These are phyloP conservation scores for Benitochromis conjunctus DNA, from an alignment of 2,113 vertebrate species.

Conservation along the genomic window DNA sequence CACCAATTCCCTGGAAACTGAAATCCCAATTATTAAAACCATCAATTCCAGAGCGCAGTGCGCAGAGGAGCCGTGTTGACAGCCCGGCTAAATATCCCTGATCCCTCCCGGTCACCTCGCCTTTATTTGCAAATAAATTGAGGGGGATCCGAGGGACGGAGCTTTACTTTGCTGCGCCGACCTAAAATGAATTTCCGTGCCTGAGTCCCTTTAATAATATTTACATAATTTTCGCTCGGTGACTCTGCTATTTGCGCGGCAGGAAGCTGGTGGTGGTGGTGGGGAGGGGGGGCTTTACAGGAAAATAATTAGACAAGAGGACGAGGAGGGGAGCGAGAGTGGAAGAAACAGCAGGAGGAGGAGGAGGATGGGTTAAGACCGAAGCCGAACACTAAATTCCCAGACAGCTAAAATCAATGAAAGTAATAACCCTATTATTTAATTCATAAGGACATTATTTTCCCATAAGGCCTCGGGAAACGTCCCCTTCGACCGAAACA, in stretches of 20 bases:
- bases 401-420: conserved; percentile 76
- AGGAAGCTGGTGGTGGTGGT: conserved; percentile 74
- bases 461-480: conserved; percentile 69
- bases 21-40: conserved; percentile 99
- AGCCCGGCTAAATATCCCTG: conserved; percentile 97
- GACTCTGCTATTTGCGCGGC: conserved; percentile 95
- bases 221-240: conserved; percentile 99
- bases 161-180: conserved; percentile 80
- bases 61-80: conserved; percentile 88
- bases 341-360: conserved; percentile 33
- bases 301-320: conserved; percentile 91
- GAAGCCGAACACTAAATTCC: conserved; percentile 64
- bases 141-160: conserved; percentile 94
- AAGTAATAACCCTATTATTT: conserved; percentile 75
- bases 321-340: conserved; percentile 45
- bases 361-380: conserved; percentile 45
- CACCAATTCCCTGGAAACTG: conserved; percentile 87
- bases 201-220: conserved; percentile 99
- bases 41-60: conserved; percentile 91
- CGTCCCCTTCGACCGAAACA: conserved; percentile 73
- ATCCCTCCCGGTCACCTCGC: conserved; percentile 98
- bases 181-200: conserved; percentile 96
- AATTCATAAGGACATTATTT: conserved; percentile 74
- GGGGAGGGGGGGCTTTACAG: conserved; percentile 79
- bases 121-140: conserved; percentile 99